A percentile compares a stretch with the other conserved stretches of the same genome.
Evolutionary conservation across 1,140 invertebrate species (phyloP).

Genomic region (Pseudoatta argentina): DNA sequence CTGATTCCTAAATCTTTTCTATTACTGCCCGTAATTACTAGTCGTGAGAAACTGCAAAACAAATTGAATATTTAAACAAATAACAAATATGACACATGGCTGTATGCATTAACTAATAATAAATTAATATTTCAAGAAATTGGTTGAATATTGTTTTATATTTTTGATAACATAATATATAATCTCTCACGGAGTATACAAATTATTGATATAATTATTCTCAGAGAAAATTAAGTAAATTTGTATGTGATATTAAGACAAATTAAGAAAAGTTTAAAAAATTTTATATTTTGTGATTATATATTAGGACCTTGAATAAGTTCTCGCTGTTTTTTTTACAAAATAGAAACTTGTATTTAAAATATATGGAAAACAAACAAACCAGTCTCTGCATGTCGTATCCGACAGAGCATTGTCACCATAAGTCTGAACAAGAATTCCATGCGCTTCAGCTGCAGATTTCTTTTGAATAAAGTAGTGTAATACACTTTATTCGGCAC

Average conservation of each 20-base stretch:
- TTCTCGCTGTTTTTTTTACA: no score
- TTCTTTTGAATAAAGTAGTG: no score
- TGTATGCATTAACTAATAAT: background rate
- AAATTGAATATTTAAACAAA: background rate
- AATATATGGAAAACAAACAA: no score
- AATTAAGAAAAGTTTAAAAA: background rate
- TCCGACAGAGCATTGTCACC: no score
- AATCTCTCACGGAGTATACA: background rate
- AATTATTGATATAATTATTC: background rate
- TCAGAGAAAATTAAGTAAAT: background rate
- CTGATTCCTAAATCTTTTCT: constrained; percentile 33
- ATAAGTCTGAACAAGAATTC: no score
- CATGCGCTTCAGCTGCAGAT: no score
- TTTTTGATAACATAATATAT: background rate
- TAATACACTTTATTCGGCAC: no score
- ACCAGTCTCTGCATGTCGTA: no score
- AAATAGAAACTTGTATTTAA: no score
- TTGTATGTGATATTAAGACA: background rate
- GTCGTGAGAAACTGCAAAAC: background rate
- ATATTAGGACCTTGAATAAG: no score
- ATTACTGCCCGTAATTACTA: background rate
- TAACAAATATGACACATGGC: background rate
- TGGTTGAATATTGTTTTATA: background rate
- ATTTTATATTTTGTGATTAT: constrained; percentile 7
- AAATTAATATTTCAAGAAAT: background rate